Conservation (phyloP, 2,888 invertebrate species). For the Hydriomena furcata region DNA sequence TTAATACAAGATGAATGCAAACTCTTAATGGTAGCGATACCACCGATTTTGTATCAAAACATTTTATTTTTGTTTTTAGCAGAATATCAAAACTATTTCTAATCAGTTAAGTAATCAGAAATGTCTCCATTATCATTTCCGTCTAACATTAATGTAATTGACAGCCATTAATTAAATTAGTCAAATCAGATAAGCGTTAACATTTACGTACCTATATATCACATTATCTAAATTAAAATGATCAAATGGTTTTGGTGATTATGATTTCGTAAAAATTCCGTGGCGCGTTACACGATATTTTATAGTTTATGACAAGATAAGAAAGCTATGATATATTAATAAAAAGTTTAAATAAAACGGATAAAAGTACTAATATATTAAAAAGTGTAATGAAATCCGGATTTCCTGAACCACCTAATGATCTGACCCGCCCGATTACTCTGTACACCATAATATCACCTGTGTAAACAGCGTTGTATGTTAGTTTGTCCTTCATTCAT, state of each 20-base stretch:
- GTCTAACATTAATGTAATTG: background rate
- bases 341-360: too few relatives aligned
- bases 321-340: background rate
- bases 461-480: constrained; percentile 52
- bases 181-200: background rate
- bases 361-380: too few relatives aligned
- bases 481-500: too few relatives aligned
- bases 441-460: constrained; percentile 49
- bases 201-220: too few relatives aligned
- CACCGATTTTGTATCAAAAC: too few relatives aligned
- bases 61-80: too few relatives aligned
- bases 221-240: background rate
- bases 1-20: constrained; percentile 37
- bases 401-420: too few relatives aligned
- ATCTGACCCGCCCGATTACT: constrained; percentile 46
- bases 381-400: too few relatives aligned
- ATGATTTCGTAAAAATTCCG: background rate
- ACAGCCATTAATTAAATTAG: constrained; percentile 1
- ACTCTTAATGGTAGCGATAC: constrained; percentile 28
- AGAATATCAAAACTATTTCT: background rate
- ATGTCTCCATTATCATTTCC: constrained; percentile 9
- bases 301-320: background rate
- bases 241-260: background rate
- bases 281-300: constrained; percentile 3
- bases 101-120: background rate